Conservation (phyloP, 2,888 invertebrate species). For the Melinopterus prodromus region DNA sequence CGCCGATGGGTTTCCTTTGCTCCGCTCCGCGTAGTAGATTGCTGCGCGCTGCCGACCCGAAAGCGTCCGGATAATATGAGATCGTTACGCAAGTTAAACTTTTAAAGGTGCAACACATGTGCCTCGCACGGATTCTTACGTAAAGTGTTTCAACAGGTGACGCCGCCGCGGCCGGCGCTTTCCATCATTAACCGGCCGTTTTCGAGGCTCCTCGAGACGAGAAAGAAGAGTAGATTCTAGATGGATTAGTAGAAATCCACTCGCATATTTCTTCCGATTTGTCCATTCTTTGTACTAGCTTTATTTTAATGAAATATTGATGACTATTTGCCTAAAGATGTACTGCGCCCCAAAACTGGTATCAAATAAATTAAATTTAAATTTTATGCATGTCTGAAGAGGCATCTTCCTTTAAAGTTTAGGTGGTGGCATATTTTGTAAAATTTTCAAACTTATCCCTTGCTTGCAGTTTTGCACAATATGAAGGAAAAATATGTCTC, state of each 20-base stretch:
- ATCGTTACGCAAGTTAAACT: conserved; percentile 4
- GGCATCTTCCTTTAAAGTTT: too few relatives aligned
- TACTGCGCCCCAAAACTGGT: too few relatives aligned
- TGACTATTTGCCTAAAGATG: too few relatives aligned
- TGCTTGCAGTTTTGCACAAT: too few relatives aligned
- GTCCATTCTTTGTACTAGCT: too few relatives aligned
- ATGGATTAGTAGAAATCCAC: background rate
- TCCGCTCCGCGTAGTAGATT: background rate
- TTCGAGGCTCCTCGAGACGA: background rate
- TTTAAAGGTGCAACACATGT: conserved; percentile 4
- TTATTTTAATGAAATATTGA: too few relatives aligned
- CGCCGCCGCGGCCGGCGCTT: background rate
- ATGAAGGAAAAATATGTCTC: too few relatives aligned
- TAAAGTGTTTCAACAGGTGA: conserved; percentile 4
- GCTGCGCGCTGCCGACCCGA: background rate
- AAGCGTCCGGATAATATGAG: background rate
- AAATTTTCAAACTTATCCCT: too few relatives aligned
- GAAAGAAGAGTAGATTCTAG: background rate
- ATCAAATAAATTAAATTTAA: too few relatives aligned
- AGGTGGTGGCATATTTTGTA: too few relatives aligned
- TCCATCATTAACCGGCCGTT: background rate
- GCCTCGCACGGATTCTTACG: background rate
- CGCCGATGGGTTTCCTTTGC: background rate
- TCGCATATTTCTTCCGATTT: background rate
- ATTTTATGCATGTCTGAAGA: too few relatives aligned